These are phyloP conservation scores for Cantharis rustica DNA, from an alignment of 2,888 invertebrate genomes.

Conservation along the genomic window DNA sequence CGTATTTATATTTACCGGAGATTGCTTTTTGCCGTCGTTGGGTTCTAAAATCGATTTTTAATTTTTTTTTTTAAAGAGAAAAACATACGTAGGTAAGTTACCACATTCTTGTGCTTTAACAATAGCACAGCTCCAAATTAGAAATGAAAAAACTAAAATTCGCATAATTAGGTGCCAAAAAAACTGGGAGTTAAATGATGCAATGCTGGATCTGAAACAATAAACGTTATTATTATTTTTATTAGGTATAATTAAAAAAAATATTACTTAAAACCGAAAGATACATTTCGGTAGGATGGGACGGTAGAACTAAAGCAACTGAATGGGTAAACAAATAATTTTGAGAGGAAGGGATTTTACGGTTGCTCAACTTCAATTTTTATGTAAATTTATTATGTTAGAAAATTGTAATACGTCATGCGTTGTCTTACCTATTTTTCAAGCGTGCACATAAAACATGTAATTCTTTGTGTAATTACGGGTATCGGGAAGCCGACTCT, in stretches of 20 bases:
- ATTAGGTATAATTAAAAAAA: not conserved
- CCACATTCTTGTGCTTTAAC: not conserved
- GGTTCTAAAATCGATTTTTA: conserved; percentile 3
- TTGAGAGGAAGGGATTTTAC: not conserved
- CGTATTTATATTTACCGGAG: conserved; percentile 14
- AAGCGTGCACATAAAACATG: not conserved
- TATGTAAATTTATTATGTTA: not conserved
- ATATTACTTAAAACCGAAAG: not conserved
- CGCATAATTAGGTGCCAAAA: not conserved
- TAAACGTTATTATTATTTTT: not conserved
- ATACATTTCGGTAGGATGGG: not conserved
- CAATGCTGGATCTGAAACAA: not conserved
- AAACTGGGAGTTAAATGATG: not conserved
- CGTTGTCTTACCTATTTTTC: not conserved
- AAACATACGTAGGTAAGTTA: not conserved
- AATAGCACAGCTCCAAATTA: not conserved
- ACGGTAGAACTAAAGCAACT: not conserved
- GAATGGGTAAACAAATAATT: not conserved
- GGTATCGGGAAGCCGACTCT: not conserved
- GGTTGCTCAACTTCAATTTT: not conserved
- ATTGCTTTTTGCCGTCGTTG: conserved; percentile 13
- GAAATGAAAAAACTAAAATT: not conserved
- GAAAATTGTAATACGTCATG: not conserved
- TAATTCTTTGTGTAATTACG: not conserved
- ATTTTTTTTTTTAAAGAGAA: not conserved